A percentile compares a stretch with the other conserved stretches of the same genome.
Conservation (phyloP, 2,888 invertebrate genomes). For the Patella ulyssiponensis region DNA sequence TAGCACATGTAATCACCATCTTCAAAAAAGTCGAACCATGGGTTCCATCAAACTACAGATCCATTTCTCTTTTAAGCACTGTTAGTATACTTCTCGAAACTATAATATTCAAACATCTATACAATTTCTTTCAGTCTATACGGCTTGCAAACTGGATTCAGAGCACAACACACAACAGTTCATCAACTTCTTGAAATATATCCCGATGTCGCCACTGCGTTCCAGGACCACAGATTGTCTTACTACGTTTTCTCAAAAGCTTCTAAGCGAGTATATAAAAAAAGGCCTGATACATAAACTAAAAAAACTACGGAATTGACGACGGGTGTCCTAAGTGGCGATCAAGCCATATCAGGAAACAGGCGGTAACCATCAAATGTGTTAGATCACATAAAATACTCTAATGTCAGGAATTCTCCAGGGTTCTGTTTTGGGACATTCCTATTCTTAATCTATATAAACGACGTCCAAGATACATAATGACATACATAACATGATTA, state of each 20-base stretch:
- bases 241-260: background rate
- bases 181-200: background rate
- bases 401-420: constrained; percentile 17
- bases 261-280: constrained; percentile 18
- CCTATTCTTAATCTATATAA: constrained; percentile 24
- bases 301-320: background rate
- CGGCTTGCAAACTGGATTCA: background rate
- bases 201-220: background rate
- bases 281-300: constrained; percentile 12
- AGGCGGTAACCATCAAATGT: constrained; percentile 13
- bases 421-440: constrained; percentile 20
- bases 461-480: constrained; percentile 6
- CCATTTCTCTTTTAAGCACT: no score
- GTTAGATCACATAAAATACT: background rate
- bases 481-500: background rate
- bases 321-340: background rate
- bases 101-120: no score
- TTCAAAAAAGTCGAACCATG: no score
- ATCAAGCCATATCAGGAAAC: background rate
- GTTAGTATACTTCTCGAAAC: no score
- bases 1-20: no score
- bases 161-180: background rate
- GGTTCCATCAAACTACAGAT: no score
- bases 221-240: background rate
- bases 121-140: no score